phyloP scores from a whole-genome alignment of 2,797 vertebrate genomes.

The Poeciliopsis turneri region DNA sequence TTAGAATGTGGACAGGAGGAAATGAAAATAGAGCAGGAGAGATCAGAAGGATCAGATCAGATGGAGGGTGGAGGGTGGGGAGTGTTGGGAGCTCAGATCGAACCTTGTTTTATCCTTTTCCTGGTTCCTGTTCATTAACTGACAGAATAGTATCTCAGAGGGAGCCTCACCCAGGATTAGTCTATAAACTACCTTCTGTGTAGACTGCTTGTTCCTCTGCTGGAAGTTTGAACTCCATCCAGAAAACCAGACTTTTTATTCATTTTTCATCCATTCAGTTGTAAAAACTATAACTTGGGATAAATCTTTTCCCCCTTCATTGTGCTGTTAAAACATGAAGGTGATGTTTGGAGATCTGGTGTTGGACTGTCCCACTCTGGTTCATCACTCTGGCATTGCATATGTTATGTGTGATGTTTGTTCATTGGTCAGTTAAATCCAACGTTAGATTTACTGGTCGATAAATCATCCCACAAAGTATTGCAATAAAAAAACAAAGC shows the following conservation, averaged over 20 bases:
- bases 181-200: neutral
- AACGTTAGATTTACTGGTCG: neutral
- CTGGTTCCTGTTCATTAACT: slow-evolving; percentile 13
- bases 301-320: slow-evolving; percentile 10
- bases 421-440: slow-evolving; percentile 43
- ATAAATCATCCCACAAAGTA: no score
- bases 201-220: slow-evolving; percentile 1
- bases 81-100: neutral
- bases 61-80: neutral
- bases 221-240: neutral
- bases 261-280: neutral
- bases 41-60: slow-evolving; percentile 42
- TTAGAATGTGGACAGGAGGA: slow-evolving; percentile 23
- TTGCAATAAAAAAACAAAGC: no score
- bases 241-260: slow-evolving; percentile 1
- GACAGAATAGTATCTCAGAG: neutral
- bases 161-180: slow-evolving; percentile 10
- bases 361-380: slow-evolving; percentile 30
- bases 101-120: slow-evolving; percentile 26
- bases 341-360: slow-evolving; percentile 28
- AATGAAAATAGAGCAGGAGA: slow-evolving; percentile 25
- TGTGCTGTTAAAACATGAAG: slow-evolving; percentile 13
- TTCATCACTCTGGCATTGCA: slow-evolving; percentile 15
- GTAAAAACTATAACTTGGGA: slow-evolving; percentile 7
- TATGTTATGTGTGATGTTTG: slow-evolving; percentile 33